Base-by-base conservation (phyloP, 1,140 invertebrate genomes). In the Globodera rostochiensis region DNA sequence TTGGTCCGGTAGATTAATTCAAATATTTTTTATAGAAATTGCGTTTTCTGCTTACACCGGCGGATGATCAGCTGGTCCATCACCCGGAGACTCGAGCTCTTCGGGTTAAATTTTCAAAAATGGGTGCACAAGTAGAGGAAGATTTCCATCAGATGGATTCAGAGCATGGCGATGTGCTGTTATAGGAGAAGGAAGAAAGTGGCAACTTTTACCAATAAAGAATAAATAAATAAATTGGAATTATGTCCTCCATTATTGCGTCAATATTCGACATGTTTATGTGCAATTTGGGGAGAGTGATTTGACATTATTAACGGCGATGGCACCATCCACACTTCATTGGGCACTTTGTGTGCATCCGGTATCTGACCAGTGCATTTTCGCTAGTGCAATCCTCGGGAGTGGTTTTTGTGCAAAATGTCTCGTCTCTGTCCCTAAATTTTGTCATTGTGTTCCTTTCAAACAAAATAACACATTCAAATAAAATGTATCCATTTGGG, bases 11-110 rank as follows among this genome's bases (percentile, higher is more conserved):
- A 2, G 7, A 46, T 46, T 83, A 73, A 8, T 45, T 36, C 46
- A 46, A 53, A 21, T 50, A 36, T 50, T 25, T 49, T 53, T 86
- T 84, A 49, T 57, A 85, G 84, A 85, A 85, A 75, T 73, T 85
- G n/a, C 75, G 80, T 4, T 21, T 49, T 19, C 67, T 73, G 9
- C 66, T 85, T 46, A 85, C 80, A 25, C 84, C 84, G 69, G n/a
- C 25, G 69, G 69, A 13, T 7, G 69, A 71, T 45, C 8, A 15
- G n/a, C 57, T 19, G 19, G 19, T 19, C 13, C 57, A 64, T 13
- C 69, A 36, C 7, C 46, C 69, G 69, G 69, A 71, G 69, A n/a
- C 13, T 5, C 69, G n/a, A 15, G n/a, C 21, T 21, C n/a, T 11
- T 69, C 69, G 69, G 5, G 69, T 47, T 19, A 25, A 36, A 47